phyloP scores from a whole-genome alignment of 2,113 vertebrate species.

The Lynx canadensis region DNA sequence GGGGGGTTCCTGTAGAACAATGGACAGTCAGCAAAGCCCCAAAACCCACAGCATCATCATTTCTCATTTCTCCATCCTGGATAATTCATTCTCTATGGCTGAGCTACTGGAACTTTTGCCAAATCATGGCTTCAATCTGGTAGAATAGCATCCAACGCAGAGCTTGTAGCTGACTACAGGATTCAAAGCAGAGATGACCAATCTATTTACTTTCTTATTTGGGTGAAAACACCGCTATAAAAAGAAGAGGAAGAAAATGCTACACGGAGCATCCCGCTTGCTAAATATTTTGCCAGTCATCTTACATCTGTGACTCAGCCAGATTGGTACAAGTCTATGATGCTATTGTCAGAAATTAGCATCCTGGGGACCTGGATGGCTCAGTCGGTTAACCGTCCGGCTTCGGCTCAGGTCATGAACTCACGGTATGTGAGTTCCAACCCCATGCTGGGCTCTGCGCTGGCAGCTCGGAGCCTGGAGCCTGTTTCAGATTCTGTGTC shows the following conservation, averaged over 20 bases:
- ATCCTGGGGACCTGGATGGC: too few relatives aligned
- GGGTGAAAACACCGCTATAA: neutral
- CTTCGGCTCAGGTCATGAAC: too few relatives aligned
- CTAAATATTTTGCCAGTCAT: neutral
- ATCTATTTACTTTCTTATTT: neutral
- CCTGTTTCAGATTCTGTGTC: too few relatives aligned
- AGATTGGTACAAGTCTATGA: neutral
- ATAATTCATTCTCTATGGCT: neutral
- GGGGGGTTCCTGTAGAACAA: neutral
- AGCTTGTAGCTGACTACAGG: neutral
- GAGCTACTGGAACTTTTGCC: neutral
- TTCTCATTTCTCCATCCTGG: neutral
- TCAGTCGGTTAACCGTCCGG: too few relatives aligned
- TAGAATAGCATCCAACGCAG: neutral
- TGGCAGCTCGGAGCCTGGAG: too few relatives aligned
- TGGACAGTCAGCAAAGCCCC: neutral
- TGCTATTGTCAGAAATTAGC: neutral
- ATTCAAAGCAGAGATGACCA: neutral
- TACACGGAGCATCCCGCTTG: neutral
- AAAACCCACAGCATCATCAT: fast-evolving
- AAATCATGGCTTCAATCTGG: neutral
- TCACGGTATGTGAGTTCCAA: too few relatives aligned
- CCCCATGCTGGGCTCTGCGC: too few relatives aligned
- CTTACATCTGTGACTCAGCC: neutral
- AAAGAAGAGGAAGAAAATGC: neutral